Percentiles rank a stretch among this genome's conserved stretches.
Evolutionary conservation across 2,113 vertebrate genomes (phyloP).

Genomic region (Macquaria australasica): DNA sequence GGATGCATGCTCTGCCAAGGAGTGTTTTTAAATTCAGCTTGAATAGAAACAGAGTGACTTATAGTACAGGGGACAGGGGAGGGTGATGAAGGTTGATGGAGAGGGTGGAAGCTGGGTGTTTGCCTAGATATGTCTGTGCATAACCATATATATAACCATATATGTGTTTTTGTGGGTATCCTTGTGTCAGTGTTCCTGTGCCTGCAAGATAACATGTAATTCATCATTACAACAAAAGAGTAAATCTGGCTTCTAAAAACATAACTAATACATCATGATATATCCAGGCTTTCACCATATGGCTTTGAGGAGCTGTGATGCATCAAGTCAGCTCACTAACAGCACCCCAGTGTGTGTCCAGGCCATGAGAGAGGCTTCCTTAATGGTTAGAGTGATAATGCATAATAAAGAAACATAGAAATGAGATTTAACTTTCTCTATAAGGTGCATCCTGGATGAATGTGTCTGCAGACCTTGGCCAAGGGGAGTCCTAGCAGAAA

Average conservation of each 20-base stretch:
- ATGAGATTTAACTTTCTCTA: constrained; percentile 62
- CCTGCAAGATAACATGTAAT: constrained; percentile 49
- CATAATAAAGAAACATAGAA: constrained; percentile 72
- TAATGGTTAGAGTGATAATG: constrained; percentile 65
- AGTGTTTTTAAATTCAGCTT: constrained; percentile 66
- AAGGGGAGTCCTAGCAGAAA: constrained; percentile 76
- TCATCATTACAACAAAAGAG: constrained; percentile 52
- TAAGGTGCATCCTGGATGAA: constrained; percentile 64
- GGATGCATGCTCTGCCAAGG: constrained; percentile 56
- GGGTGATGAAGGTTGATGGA: constrained; percentile 39
- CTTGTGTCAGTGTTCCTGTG: constrained; percentile 32
- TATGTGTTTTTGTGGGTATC: constrained; percentile 28
- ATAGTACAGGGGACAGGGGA: constrained; percentile 20
- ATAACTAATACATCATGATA: constrained; percentile 59
- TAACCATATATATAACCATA: constrained; percentile 18
- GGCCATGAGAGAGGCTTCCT: constrained; percentile 53
- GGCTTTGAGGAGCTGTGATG: constrained; percentile 52
- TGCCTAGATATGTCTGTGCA: constrained; percentile 45
- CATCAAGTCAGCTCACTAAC: constrained; percentile 58
- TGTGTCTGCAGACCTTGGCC: constrained; percentile 78
- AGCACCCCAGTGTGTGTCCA: constrained; percentile 67
- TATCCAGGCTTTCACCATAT: constrained; percentile 59
- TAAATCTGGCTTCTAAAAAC: constrained; percentile 46
- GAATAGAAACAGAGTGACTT: constrained; percentile 61
- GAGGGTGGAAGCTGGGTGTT: constrained; percentile 29